phyloP scores from a whole-genome alignment of 2,888 invertebrate genomes.

The Cyclophora punctaria region DNA sequence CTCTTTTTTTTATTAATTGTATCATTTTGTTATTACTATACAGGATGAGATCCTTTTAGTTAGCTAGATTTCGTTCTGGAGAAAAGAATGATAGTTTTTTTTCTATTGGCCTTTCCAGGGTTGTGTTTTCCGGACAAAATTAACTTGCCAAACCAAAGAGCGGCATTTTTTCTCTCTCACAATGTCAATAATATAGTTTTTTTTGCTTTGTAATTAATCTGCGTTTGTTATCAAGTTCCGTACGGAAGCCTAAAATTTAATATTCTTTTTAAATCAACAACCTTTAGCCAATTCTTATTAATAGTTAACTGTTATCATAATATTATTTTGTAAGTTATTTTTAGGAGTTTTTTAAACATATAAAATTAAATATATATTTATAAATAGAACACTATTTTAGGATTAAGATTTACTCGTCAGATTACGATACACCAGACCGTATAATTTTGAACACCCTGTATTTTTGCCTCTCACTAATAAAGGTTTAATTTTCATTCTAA shows the following conservation, averaged over 20 bases:
- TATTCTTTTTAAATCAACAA: conserved; percentile 18
- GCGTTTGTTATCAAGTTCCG: too few relatives aligned
- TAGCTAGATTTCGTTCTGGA: conserved; percentile 43
- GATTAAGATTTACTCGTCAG: conserved; percentile 16
- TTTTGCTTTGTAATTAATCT: conserved; percentile 44
- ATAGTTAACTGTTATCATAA: conserved; percentile 29
- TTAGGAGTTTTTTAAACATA: conserved; percentile 7
- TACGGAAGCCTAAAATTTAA: conserved; percentile 3
- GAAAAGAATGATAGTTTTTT: conserved; percentile 12
- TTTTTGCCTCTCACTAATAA: conserved; percentile 54
- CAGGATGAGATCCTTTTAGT: conserved; percentile 62
- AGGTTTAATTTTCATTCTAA: conserved; percentile 41
- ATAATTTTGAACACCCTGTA: conserved; percentile 34
- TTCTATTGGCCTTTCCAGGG: conserved; percentile 29
- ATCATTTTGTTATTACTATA: conserved; percentile 42
- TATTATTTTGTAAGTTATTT: conserved; percentile 27
- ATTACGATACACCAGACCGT: conserved; percentile 10
- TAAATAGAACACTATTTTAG: conserved; percentile 7
- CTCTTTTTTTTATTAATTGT: conserved; percentile 39
- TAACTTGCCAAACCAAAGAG: conserved; percentile 47
- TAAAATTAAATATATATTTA: conserved; percentile 3
- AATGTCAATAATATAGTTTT: conserved; percentile 5
- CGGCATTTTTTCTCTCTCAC: conserved; percentile 34
- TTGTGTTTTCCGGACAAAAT: conserved; percentile 26
- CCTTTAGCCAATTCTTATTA: conserved; percentile 27